phyloP scores from a whole-genome alignment of 2,797 vertebrate species.

The Falco novaeseelandiae region DNA sequence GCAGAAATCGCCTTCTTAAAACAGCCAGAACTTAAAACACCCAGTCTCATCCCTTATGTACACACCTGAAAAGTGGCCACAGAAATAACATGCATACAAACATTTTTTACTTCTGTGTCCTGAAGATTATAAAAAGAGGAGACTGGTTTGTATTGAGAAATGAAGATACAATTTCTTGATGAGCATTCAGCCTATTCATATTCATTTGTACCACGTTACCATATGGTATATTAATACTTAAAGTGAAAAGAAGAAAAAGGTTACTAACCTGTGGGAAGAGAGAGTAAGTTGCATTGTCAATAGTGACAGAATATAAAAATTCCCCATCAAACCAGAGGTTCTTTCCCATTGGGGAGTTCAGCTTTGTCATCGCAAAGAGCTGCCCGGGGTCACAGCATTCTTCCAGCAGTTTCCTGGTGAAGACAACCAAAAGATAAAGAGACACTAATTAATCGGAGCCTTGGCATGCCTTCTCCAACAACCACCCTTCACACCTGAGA shows the following conservation, averaged over 20 bases:
- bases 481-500: not conserved
- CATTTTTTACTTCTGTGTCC: too few relatives aligned
- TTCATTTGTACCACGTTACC: not conserved
- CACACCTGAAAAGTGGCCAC: not conserved
- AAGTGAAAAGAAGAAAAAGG: not conserved
- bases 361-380: conserved; percentile 92
- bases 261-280: conserved; percentile 89
- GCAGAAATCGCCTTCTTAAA: not conserved
- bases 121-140: too few relatives aligned
- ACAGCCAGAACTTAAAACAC: not conserved
- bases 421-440: not conserved
- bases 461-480: not conserved
- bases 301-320: conserved; percentile 89
- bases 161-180: not conserved
- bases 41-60: not conserved
- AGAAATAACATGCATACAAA: not conserved
- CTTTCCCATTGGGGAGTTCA: conserved; percentile 91
- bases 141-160: not conserved
- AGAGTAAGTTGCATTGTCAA: conserved; percentile 89
- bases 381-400: conserved; percentile 89
- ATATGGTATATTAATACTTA: not conserved
- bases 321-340: conserved; percentile 97
- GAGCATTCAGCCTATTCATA: not conserved
- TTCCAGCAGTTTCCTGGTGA: conserved; percentile 86
- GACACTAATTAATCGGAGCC: not conserved